phyloP scores from a whole-genome alignment of 1,140 invertebrate species.

The Brachionus calyciflorus region DNA sequence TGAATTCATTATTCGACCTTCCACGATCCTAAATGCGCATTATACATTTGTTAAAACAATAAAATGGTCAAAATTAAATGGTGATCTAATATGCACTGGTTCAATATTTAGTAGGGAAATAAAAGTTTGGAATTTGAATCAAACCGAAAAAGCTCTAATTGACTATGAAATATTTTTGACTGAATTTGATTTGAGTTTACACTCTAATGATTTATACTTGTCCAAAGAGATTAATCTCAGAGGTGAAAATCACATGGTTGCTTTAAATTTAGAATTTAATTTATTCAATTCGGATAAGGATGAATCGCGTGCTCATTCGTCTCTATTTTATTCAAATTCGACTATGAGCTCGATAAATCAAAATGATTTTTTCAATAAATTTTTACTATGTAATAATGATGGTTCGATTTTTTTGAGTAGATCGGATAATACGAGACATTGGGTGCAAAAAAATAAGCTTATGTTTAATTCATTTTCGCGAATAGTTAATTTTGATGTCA shows the following conservation, averaged over 20 bases:
- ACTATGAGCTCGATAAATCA: conserved; percentile 30
- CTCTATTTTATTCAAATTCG: conserved; percentile 12
- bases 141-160: background rate
- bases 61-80: conserved; percentile 30
- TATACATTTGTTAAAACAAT: conserved; percentile 36
- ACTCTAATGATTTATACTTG: conserved; percentile 17
- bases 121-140: conserved; percentile 22
- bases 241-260: conserved; percentile 41
- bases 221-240: conserved; percentile 34
- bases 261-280: conserved; percentile 25
- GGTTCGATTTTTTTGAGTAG: conserved; percentile 10
- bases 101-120: conserved; percentile 33
- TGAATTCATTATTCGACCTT: background rate
- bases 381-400: conserved; percentile 42
- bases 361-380: conserved; percentile 43
- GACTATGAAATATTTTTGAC: conserved; percentile 15
- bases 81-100: background rate
- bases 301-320: conserved; percentile 32
- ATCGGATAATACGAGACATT: conserved; percentile 31
- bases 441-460: conserved; percentile 43
- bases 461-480: conserved; percentile 31
- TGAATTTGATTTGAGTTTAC: conserved; percentile 31
- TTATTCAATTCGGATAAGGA: conserved; percentile 41
- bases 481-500: conserved; percentile 30
- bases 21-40: background rate